phyloP scores from a whole-genome alignment of 2,888 invertebrate species.

The Altica lythri region DNA sequence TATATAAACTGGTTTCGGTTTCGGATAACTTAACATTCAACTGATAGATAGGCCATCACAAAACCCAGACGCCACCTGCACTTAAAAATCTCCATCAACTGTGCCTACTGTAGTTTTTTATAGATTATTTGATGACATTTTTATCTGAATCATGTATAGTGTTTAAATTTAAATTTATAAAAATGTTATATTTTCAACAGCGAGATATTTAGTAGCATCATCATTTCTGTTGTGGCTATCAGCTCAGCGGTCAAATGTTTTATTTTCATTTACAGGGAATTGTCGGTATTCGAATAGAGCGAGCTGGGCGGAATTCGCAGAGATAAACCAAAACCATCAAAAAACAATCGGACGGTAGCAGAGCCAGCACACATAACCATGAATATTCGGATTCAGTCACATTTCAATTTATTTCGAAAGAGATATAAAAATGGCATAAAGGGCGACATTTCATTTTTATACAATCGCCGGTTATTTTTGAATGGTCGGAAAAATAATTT shows the following conservation, averaged over 20 bases:
- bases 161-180: too few species aligned
- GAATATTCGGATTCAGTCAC: conserved; percentile 25
- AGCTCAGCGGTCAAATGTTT: background rate
- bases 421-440: conserved; percentile 27
- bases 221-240: too few species aligned
- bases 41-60: too few species aligned
- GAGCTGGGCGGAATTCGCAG: conserved; percentile 1
- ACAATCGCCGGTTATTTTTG: conserved; percentile 24
- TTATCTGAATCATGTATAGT: too few species aligned
- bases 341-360: conserved; percentile 17
- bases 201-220: too few species aligned
- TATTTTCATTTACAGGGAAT: background rate
- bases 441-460: conserved; percentile 28
- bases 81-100: too few species aligned
- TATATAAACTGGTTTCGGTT: too few species aligned
- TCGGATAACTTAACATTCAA: too few species aligned
- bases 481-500: conserved; percentile 27
- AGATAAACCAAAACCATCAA: conserved; percentile 18
- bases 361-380: conserved; percentile 10
- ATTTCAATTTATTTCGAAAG: conserved; percentile 30
- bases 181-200: too few species aligned
- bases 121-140: too few species aligned
- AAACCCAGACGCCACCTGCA: too few species aligned
- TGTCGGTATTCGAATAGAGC: background rate
- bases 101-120: too few species aligned